phyloP scores from a whole-genome alignment of 2,888 invertebrate species.

The Chrysina gloriosa region DNA sequence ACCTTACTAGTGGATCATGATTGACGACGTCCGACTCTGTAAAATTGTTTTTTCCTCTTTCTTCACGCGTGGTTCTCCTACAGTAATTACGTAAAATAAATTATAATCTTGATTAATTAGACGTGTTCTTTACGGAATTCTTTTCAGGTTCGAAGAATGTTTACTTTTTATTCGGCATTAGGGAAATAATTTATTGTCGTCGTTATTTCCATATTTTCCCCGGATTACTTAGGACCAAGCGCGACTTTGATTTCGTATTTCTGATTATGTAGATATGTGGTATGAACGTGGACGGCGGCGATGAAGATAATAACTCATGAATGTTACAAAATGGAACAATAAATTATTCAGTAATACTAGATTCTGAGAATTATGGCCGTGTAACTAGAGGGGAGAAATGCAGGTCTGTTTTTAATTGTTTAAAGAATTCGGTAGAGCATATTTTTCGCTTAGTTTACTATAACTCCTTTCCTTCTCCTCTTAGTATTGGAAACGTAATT shows the following conservation, averaged over 20 bases:
- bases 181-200: constrained; percentile 39
- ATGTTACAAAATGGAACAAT: constrained; percentile 39
- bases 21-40: constrained; percentile 35
- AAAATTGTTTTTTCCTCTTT: constrained; percentile 4
- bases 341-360: constrained; percentile 38
- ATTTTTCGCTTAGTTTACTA: no score
- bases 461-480: no score
- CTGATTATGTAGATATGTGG: constrained; percentile 30
- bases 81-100: constrained; percentile 37
- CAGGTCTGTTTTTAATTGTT: background rate
- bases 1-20: constrained; percentile 22
- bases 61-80: constrained; percentile 14
- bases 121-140: constrained; percentile 31
- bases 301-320: constrained; percentile 36
- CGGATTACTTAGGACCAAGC: constrained; percentile 18
- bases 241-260: constrained; percentile 34
- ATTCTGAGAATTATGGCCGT: constrained; percentile 30
- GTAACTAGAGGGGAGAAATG: background rate
- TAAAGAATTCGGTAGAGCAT: no score
- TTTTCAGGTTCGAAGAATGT: constrained; percentile 34
- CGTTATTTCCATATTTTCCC: constrained; percentile 38
- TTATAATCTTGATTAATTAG: constrained; percentile 43
- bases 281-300: constrained; percentile 14
- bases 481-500: no score
- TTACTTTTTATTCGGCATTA: constrained; percentile 40